A percentile compares a stretch with the other conserved stretches of the same genome.
These are phyloP conservation scores for Cromileptes altivelis DNA, from an alignment of 2,113 vertebrate genomes.

Conservation along the genomic window DNA sequence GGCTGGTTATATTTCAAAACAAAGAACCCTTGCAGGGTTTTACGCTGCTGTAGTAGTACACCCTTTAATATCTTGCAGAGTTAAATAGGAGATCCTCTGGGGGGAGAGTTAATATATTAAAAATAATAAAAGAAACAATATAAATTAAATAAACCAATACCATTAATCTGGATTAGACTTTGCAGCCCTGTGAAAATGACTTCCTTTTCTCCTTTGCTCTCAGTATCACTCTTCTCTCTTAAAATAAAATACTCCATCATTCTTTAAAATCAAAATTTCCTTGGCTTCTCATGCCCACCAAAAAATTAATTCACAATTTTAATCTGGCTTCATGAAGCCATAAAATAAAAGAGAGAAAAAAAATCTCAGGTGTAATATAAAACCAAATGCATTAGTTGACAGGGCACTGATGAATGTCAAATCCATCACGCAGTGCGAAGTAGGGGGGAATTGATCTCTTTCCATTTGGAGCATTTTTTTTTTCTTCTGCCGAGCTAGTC, in stretches of 20 bases:
- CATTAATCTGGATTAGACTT: conserved; percentile 11
- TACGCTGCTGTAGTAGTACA: conserved; percentile 2
- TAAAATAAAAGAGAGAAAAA: conserved; percentile 62
- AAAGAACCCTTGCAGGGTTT: conserved; percentile 19
- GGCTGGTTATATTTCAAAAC: conserved; percentile 4
- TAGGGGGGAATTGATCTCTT: conserved; percentile 75
- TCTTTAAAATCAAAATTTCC: conserved; percentile 46
- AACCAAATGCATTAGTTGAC: conserved; percentile 79
- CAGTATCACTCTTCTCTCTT: conserved; percentile 17
- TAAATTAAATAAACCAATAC: conserved; percentile 21
- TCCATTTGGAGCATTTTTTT: conserved; percentile 66
- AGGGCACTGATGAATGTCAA: conserved; percentile 80
- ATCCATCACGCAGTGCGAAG: conserved; percentile 72
- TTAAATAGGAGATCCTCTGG: not conserved
- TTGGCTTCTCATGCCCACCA: conserved; percentile 21
- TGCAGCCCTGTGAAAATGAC: not conserved
- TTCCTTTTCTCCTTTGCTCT: conserved; percentile 15
- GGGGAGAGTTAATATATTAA: not conserved
- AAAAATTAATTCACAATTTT: conserved; percentile 70
- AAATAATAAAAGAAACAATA: conserved; percentile 14
- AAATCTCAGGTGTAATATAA: conserved; percentile 78
- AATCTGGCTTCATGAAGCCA: conserved; percentile 72
- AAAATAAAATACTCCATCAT: conserved; percentile 57
- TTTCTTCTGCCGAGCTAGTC: conserved; percentile 50
- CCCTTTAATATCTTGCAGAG: not conserved